Conservation (phyloP, 2,888 invertebrate species). For the Troglohyphantes excavatus region DNA sequence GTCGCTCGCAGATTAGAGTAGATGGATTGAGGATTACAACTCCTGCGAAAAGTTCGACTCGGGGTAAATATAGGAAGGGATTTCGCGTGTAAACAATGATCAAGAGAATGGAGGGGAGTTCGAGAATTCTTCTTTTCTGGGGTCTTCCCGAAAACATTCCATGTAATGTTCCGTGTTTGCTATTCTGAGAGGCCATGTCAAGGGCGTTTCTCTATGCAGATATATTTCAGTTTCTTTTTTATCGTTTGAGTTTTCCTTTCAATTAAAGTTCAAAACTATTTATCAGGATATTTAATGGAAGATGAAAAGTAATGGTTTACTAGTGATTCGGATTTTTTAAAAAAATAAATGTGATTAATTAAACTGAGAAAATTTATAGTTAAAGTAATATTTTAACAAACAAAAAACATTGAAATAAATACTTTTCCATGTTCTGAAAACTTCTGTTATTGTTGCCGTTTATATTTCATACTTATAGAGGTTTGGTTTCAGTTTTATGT, state of each 20-base stretch:
- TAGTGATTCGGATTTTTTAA: too few species aligned
- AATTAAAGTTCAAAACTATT: not conserved
- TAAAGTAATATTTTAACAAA: too few species aligned
- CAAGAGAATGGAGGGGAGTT: conserved; percentile 21
- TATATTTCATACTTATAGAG: too few species aligned
- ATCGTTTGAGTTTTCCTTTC: not conserved
- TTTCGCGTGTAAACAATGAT: conserved; percentile 63
- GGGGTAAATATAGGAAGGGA: conserved; percentile 56
- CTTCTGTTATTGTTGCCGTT: too few species aligned
- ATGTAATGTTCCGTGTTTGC: conserved; percentile 5
- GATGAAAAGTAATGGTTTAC: too few species aligned
- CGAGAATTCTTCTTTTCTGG: not conserved
- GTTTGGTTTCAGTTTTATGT: too few species aligned
- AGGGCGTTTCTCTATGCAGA: conserved; percentile 12
- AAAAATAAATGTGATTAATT: too few species aligned
- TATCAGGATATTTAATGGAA: too few species aligned
- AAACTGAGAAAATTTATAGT: too few species aligned
- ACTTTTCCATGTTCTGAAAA: too few species aligned
- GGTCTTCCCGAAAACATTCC: not conserved
- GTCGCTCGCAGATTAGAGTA: conserved; percentile 63
- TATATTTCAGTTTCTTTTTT: not conserved
- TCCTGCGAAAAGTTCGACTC: conserved; percentile 33
- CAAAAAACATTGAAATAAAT: too few species aligned
- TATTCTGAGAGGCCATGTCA: conserved; percentile 28
- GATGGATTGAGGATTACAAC: conserved; percentile 69